These are phyloP conservation scores for Scylla paramamosain DNA, from an alignment of 1,140 invertebrate genomes.

Conservation along the genomic window DNA sequence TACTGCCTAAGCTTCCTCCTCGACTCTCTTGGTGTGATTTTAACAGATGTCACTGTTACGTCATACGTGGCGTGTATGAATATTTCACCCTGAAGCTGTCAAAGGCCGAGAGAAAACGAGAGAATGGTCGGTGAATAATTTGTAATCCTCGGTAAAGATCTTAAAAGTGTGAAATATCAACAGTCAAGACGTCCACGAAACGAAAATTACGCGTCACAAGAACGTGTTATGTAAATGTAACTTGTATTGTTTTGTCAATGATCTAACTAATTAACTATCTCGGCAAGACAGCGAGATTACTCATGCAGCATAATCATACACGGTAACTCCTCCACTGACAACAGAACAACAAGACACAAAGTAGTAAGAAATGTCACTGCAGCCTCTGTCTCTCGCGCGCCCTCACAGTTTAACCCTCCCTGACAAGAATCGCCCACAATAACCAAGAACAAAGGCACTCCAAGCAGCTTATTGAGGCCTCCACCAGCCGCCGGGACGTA, in stretches of 20 bases:
- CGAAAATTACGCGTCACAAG: too few species aligned
- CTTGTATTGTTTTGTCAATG: too few species aligned
- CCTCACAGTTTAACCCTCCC: too few species aligned
- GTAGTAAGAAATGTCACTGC: too few species aligned
- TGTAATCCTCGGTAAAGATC: neutral
- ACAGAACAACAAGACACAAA: neutral
- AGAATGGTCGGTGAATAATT: neutral
- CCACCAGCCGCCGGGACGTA: constrained; percentile 34
- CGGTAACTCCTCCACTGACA: too few species aligned
- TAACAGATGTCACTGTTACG: neutral
- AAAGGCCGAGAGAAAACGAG: neutral
- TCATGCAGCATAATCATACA: too few species aligned
- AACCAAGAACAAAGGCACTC: neutral
- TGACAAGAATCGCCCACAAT: neutral
- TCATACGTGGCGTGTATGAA: neutral
- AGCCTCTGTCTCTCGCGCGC: too few species aligned
- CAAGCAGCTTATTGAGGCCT: neutral
- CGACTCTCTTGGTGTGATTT: neutral
- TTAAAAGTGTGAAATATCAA: neutral
- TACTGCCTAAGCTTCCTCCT: neutral
- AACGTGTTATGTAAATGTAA: too few species aligned
- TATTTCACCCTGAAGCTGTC: neutral
- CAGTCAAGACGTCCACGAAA: too few species aligned
- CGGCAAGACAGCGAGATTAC: too few species aligned
- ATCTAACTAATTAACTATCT: too few species aligned